A percentile compares a stretch with the other conserved stretches of the same genome.
These are phyloP conservation scores for Eupithecia subfuscata DNA, from an alignment of 2,888 invertebrate species.

Conservation along the genomic window DNA sequence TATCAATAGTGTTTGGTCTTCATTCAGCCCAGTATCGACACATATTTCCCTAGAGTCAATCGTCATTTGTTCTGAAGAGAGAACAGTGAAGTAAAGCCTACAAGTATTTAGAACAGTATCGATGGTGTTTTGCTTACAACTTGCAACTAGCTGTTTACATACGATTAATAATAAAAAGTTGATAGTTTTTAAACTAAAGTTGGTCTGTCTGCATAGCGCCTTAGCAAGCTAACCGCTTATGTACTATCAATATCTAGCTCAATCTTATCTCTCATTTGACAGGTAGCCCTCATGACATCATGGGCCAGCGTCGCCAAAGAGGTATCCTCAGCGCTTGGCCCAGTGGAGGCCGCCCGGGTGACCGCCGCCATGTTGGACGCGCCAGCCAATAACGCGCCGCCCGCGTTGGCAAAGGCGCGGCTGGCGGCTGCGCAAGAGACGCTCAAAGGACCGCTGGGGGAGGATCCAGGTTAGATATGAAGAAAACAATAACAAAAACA, in stretches of 20 bases:
- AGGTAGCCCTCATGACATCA: constrained; percentile 92
- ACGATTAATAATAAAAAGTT: no score
- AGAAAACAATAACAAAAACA: no score
- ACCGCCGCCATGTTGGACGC: constrained; percentile 91
- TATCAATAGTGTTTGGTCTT: no score
- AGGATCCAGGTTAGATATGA: constrained; percentile 67
- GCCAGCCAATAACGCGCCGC: constrained; percentile 86
- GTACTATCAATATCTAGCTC: neutral
- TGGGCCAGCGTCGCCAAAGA: constrained; percentile 94
- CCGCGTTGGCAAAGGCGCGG: constrained; percentile 90
- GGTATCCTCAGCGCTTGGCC: constrained; percentile 88
- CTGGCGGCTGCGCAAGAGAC: constrained; percentile 92
- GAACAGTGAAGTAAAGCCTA: no score
- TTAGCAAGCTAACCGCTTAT: neutral
- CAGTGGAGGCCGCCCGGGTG: constrained; percentile 91
- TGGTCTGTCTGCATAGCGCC: no score
- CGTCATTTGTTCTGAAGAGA: no score
- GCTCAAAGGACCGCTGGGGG: constrained; percentile 70
- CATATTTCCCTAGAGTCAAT: no score
- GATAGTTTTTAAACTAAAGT: no score
- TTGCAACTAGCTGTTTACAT: no score
- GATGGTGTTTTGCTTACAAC: no score
- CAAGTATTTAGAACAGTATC: no score
- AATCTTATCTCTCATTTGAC: constrained; percentile 31
- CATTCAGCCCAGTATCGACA: no score